These are phyloP conservation scores for Dinoponera quadriceps DNA, from an alignment of 1,140 invertebrate species.

Conservation along the genomic window DNA sequence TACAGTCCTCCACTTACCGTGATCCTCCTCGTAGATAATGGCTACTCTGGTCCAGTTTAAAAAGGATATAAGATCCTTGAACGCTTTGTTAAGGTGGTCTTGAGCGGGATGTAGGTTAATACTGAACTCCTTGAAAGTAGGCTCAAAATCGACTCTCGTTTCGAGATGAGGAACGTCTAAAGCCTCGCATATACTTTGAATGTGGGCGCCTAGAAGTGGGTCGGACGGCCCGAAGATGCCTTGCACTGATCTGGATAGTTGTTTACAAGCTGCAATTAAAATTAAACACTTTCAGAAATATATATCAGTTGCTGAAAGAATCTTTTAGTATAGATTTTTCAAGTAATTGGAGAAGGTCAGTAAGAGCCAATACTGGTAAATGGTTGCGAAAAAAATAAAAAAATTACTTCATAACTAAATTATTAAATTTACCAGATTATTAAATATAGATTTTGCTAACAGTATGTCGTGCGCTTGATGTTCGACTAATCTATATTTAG, in stretches of 20 bases:
- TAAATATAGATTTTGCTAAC: too few species aligned
- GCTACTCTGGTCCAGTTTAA: slow-evolving; percentile 97
- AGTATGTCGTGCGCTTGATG: background rate
- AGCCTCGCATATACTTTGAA: slow-evolving; percentile 95
- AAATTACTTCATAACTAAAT: too few species aligned
- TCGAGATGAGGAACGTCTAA: slow-evolving; percentile 96
- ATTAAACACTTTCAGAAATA: slow-evolving; percentile 5
- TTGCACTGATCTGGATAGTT: slow-evolving; percentile 93
- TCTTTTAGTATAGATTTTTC: background rate
- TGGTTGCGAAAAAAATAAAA: too few species aligned
- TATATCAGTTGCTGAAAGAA: background rate
- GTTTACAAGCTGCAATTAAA: slow-evolving; percentile 91
- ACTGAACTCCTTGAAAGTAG: slow-evolving; percentile 91
- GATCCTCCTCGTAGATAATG: slow-evolving; percentile 96
- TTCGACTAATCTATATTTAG: background rate
- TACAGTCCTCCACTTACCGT: slow-evolving; percentile 87
- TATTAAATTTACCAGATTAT: too few species aligned
- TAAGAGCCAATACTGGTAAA: too few species aligned
- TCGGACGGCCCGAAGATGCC: slow-evolving; percentile 96
- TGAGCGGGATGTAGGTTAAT: slow-evolving; percentile 96
- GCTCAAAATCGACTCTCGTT: slow-evolving; percentile 90
- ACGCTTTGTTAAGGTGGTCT: slow-evolving; percentile 93
- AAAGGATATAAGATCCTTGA: slow-evolving; percentile 94
- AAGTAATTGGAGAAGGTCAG: too few species aligned
- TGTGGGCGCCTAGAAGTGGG: slow-evolving; percentile 92